Evolutionary conservation across 2,888 invertebrate genomes (phyloP), one percentile per base, ranked within the genome.

Genomic region (Phragmatobia fuliginosa): DNA sequence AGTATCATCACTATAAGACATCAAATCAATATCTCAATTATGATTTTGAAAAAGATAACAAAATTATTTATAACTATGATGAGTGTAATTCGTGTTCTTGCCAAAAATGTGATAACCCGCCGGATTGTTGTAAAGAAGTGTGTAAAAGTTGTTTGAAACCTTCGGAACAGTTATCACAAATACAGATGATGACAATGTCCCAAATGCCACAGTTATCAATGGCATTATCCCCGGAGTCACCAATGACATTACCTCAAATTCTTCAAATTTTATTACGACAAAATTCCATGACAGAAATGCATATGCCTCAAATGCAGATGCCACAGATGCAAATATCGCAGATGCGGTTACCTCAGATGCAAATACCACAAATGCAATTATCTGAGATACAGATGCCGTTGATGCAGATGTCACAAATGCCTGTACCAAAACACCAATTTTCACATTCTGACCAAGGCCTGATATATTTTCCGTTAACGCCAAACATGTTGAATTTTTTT

Each of bases 81-180:
- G 88, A 88, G 56, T 87, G 85, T 32, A 73, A 74, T 6, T 74
- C 74, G 25, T 77, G 83, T 36, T 66, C 78, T 18, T 90, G 90
- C 64, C 76, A 70, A 8, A 75, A 80, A 61, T 90, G 90, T 59
- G 77, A 73, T 2, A 59, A 67, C 0, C 82, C 83, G 0, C 81
- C 81, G 10, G 72, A 82, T 1, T 90, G 90, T 71, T 91, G 91
- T 68, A 73, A 68, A 49, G 64, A 73, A 32, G 66, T 77, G 8
- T 89, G 88, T 68, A 71, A 64, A 6, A 76, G 68, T 28, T 87
- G 87, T 61, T 62, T 70, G 1, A 70, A 74, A 11, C 8, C 33
- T 52, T 33, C 45, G n/a, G n/a, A n/a, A 33, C 63, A 49, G n/a
- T 60, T 63, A 21, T 52, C 60, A 45, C 52, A 38, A 25, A 32